Evolutionary conservation across 2,797 vertebrate genomes (phyloP).

Genomic region (Chaenodraco wilsoni): DNA sequence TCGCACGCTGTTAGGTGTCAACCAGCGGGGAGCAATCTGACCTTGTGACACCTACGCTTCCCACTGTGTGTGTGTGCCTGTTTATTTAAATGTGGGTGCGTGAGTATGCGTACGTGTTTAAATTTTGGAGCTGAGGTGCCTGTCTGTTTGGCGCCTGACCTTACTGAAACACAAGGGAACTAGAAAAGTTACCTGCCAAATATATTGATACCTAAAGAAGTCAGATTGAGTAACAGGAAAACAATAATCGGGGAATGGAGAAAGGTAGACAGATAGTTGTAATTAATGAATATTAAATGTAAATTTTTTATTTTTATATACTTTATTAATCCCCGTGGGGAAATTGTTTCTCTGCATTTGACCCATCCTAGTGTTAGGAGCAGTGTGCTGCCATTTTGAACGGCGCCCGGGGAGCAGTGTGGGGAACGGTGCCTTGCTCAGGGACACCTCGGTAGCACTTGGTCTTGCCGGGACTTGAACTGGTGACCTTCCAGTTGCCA

Average conservation of each 20-base stretch:
- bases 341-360: too few relatives aligned
- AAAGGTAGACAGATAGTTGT: background rate
- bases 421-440: too few relatives aligned
- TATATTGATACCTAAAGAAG: background rate
- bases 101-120: slow-evolving; percentile 14
- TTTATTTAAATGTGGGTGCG: slow-evolving; percentile 27
- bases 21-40: slow-evolving; percentile 70
- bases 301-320: too few relatives aligned
- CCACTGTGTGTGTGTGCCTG: slow-evolving; percentile 22
- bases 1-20: slow-evolving; percentile 65
- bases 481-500: too few relatives aligned
- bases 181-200: slow-evolving; percentile 11
- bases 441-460: too few relatives aligned
- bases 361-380: too few relatives aligned
- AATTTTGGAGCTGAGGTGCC: slow-evolving; percentile 1
- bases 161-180: slow-evolving; percentile 28
- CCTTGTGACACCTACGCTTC: slow-evolving; percentile 46
- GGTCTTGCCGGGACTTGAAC: too few relatives aligned
- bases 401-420: too few relatives aligned
- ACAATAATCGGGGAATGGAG: background rate
- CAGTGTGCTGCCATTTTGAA: too few relatives aligned
- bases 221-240: background rate
- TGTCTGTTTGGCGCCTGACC: slow-evolving; percentile 3
- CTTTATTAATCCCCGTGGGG: too few relatives aligned
- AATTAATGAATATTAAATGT: too few relatives aligned